Base-by-base conservation (phyloP, 2,888 invertebrate genomes). In the Xestia sexstrigata region DNA sequence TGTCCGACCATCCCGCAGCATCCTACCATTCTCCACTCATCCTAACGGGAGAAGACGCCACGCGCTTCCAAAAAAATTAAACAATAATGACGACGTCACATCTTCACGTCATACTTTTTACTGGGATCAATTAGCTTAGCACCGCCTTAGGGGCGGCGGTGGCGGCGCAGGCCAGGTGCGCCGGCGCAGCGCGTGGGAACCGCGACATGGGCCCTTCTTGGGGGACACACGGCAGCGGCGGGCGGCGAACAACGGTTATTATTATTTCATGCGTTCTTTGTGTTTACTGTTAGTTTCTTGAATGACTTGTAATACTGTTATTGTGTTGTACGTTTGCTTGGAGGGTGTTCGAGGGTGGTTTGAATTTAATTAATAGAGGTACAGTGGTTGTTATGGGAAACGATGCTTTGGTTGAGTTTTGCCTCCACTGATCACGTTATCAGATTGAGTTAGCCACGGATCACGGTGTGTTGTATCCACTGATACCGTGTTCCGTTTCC, bases 201-300 rank as follows among this genome's bases (percentile, higher is more conserved):
- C 62, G 79, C 26, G 45, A 68, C 58, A 55, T 70, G 82, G 23
- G 65, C 65, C 39, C 42, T 42, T 45, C 65, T 65, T 85, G 83
- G 86, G 87, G 84, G 89, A 88, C 87, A 88, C 83, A 88, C 89
- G 74, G 89, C 73, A n/a, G 70, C 72, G 52, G 89, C 88, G 88
- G 87, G 86, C 68, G 89, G 86, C 86, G 30, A 85, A 42, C 86
- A 74, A 47, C 47, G 26, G 77, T 23, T 79, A 83, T 85, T 85
- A 85, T 80, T 85, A 75, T 67, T 82, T 62, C 74, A 52, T 70
- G 55, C 60, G 63, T 76, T 76, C 79, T 74, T 80, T 78, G 72
- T 84, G 35, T 67, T 72, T 79, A 84, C 80, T 49, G 74, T 69
- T 87, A 71, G 83, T 20, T 68, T 65, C 71, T 79, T 84, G 72